A percentile compares a stretch with the other conserved stretches of the same genome.
These are phyloP conservation scores for Plodia interpunctella DNA, from an alignment of 1,140 invertebrate genomes.

Conservation along the genomic window DNA sequence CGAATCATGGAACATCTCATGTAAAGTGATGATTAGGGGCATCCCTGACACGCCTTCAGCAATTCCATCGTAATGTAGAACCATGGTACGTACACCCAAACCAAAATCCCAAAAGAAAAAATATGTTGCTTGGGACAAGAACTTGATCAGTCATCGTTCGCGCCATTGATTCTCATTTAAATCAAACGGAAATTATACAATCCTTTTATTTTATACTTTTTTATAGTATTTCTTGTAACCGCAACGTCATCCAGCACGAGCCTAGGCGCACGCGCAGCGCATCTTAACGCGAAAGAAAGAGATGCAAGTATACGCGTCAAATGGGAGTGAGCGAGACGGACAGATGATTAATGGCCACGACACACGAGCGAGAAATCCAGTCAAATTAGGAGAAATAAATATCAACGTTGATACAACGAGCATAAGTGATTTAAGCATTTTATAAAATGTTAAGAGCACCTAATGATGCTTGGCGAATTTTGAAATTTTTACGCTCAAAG, in stretches of 20 bases:
- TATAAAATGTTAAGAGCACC: not conserved
- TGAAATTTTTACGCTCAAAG: not conserved
- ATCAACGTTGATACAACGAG: conserved; percentile 42
- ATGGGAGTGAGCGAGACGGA: conserved; percentile 30
- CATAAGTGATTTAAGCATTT: conserved; percentile 39
- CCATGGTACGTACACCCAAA: not conserved
- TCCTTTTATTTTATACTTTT: conserved; percentile 45
- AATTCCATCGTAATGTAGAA: conserved; percentile 77
- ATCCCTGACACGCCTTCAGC: conserved; percentile 89
- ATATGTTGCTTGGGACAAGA: not conserved
- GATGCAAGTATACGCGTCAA: conserved; percentile 25
- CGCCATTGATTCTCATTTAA: conserved; percentile 1
- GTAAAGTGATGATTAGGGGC: conserved; percentile 92
- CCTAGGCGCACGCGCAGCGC: conserved; percentile 49
- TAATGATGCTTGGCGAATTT: conserved; percentile 1
- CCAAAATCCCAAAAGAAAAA: not conserved
- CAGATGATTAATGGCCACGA: conserved; percentile 56
- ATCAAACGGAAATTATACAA: conserved; percentile 35
- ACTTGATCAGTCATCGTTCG: not conserved
- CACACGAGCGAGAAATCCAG: conserved; percentile 61
- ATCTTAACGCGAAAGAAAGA: conserved; percentile 46
- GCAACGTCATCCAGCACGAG: conserved; percentile 53
- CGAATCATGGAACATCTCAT: conserved; percentile 89
- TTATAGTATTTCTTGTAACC: conserved; percentile 64
- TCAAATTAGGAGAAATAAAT: conserved; percentile 72